Evolutionary conservation across 2,888 invertebrate genomes (phyloP), one percentile per base, ranked within the genome.

Genomic region (Malthinus seriepunctatus): DNA sequence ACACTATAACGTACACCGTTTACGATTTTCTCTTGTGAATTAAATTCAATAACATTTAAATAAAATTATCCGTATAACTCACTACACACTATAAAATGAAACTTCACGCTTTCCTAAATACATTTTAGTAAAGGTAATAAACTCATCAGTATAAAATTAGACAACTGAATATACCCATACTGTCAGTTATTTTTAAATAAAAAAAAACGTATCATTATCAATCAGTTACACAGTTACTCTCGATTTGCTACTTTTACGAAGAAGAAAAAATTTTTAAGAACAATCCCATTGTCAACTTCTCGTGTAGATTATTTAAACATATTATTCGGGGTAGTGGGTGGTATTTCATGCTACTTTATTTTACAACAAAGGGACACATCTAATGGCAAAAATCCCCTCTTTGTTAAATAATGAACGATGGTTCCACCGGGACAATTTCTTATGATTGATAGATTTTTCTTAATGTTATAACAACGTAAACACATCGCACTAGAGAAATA

Each of bases 381-480:
- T 63, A 60, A 64, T 58, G 56, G 60, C 14, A 32, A 34, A 58
- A 52, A 63, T 54, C 51, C 51, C 33, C 44, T 48, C 35, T 35
- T 52, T 37, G 10, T 15, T 31, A 51, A 39, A 44, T 61, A 63
- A 64, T 64, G 64, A 65, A 54, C 51, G 62, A 65, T 65, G 51
- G 63, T 60, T 59, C 58, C 65, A 12, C 34, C 45, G 65, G 65
- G 65, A 63, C 56, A 37, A 56, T 62, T 45, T 44, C 54, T 50
- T 34, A 55, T 60, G 53, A 59, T 59, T 42, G 58, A 59, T 58
- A 35, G 52, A 44, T 50, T 45, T 53, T 53, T 53, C 53, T 37
- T 42, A 33, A 38, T 11, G 8, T 35, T 49, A n/a, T 45, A 53
- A 50, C 38, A 35, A 53, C 50, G 33, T 53, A 53, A 58, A 58